Conservation (phyloP, 2,888 invertebrate species). For the Himalopsyche kuldschensis region DNA sequence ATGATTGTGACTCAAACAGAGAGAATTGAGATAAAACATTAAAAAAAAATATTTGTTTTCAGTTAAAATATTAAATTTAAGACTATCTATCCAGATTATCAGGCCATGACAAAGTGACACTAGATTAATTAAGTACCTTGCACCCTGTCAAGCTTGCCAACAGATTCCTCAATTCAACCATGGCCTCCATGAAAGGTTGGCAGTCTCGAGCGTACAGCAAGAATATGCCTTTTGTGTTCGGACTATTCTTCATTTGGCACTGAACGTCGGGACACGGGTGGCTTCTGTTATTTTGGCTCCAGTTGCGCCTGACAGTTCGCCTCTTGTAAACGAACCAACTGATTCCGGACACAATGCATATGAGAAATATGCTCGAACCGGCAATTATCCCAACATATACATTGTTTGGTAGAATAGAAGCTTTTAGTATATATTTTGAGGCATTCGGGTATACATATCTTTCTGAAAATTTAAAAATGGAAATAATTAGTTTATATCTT, state of each 20-base stretch:
- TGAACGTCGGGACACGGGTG: background rate
- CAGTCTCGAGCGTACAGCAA: conserved; percentile 57
- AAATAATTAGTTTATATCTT: background rate
- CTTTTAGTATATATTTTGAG: background rate
- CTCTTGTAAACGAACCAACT: background rate
- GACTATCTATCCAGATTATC: background rate
- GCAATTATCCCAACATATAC: conserved; percentile 3
- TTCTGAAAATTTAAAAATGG: conserved; percentile 6
- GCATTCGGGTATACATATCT: background rate
- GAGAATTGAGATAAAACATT: no score
- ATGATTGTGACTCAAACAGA: no score
- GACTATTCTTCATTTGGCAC: background rate
- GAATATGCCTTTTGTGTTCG: conserved; percentile 42
- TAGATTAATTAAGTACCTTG: conserved; percentile 42
- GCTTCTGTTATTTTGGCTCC: background rate
- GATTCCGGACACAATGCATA: background rate
- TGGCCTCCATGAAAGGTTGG: conserved; percentile 45
- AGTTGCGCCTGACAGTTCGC: background rate
- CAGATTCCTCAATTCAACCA: conserved; percentile 43
- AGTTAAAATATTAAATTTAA: no score
- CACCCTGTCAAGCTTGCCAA: conserved; percentile 41
- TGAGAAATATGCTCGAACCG: background rate
- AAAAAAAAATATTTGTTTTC: no score
- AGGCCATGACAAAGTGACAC: background rate
- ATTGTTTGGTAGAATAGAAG: background rate